Base-by-base conservation (phyloP, 2,113 vertebrate species). In the Petrocephalus microphthalmus region DNA sequence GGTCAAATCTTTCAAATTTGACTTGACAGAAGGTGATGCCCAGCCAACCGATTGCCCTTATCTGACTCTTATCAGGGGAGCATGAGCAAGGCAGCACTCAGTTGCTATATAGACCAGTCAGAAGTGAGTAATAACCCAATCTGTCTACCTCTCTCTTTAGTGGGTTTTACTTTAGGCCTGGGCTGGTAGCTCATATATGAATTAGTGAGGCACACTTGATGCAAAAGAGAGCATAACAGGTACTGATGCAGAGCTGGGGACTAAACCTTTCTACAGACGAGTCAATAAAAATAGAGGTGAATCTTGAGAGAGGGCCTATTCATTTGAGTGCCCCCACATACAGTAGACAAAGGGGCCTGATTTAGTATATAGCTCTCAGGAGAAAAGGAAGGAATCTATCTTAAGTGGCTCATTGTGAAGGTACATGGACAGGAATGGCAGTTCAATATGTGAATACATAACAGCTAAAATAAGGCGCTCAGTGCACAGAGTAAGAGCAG, bases 101-200 rank as follows among this genome's bases (percentile, higher is more conserved):
- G 94, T 95, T 95, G 93, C 93, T 92, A 95, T 94, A 94, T 93
- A 89, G 49, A 91, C 91, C 88, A 5, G 90, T 92, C 92, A 95
- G 92, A 93, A 85, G 90, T 93, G 92, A 94, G 93, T 94, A 92
- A 94, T 91, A 90, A 91, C 91, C 90, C 89, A 90, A 90, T 94
- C 91, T 92, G 90, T 93, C 90, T 92, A 90, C 92, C 92, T 94
- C 87, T 89, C 89, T 90, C 89, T 85, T 52, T 88, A 88, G 85
- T 90, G 90, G 78, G 89, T 91, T 90, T 88, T 89, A 89, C 88
- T 85, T 90, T 60, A 88, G 15, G 47, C 29, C 89, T 90, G 89
- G 89, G 88, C 90, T 53, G 7, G 89, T 90, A 92, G 89, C 89
- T 87, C 89, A 25, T 54, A 33, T 90, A 92, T 90, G 89, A 90